Evolutionary conservation across 2,888 invertebrate species (phyloP), one percentile per base, ranked within the genome.

Genomic region (Gymnosoma rotundatum): DNA sequence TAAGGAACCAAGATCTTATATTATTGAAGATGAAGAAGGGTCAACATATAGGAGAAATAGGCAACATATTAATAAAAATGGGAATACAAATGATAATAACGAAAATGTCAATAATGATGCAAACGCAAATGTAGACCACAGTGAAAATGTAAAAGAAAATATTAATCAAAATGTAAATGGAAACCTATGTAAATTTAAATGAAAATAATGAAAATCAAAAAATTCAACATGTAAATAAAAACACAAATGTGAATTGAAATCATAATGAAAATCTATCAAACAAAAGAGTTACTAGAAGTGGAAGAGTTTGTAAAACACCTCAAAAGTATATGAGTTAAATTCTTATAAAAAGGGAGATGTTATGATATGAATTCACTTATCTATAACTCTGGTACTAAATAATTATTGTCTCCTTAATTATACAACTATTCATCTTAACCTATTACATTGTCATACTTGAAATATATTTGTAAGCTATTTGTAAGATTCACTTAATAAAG

Each of bases 41-140:
- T 56, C 56, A 56, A 56, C 56, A 7, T 56, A 56, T 25, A 56
- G 25, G 16, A 25, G 56, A 56, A 56, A 32, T 56, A 56, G 25
- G 12, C 25, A 25, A 16, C 56, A 25, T 16, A 56, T 56, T 16
- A 56, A 32, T 56, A 12, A 56, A 16, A 16, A 56, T 25, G 0
- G 14, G 12, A 56, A 56, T 0, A 16, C 6, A 56, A 56, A 56
- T 56, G 21, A 52, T 52, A 16, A 56, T 16, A 14, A 45, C 10
- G 16, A 25, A 25, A 56, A 56, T 56, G 16, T 56, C 1, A 25
- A 14, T 45, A 14, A 45, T 10, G 12, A 45, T 45, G 12, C 7
- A 45, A 45, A 45, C 12, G 12, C 12, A 10, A 45, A 14, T 45
- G 45, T 10, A 45, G 12, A 45, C 12, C 12, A 9, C 7, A 45